Conservation (phyloP, 2,113 vertebrate genomes). For the Cisticola juncidis region DNA sequence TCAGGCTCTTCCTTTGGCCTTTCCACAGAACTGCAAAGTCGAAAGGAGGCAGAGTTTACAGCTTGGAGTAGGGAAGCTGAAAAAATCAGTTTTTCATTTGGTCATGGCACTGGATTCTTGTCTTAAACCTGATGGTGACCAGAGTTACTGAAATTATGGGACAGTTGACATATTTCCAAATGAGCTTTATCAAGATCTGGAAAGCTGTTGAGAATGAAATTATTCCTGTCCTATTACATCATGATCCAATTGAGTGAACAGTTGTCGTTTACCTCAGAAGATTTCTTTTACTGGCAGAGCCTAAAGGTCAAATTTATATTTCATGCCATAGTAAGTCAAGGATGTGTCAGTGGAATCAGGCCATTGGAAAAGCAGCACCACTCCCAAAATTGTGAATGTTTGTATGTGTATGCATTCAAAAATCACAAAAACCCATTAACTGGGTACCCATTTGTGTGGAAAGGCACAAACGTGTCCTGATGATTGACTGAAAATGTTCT, state of each 20-base stretch:
- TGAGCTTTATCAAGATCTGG: not conserved
- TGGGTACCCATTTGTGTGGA: not conserved
- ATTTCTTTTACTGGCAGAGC: not conserved
- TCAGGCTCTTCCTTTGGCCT: not conserved
- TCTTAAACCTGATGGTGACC: not conserved
- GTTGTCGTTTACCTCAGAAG: slow-evolving; percentile 18
- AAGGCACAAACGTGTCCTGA: not conserved
- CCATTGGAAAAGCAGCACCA: not conserved
- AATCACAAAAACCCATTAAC: not conserved
- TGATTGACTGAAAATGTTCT: not conserved
- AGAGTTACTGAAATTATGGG: not conserved
- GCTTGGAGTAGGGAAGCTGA: not conserved
- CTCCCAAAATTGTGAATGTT: not conserved
- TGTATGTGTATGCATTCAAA: not conserved
- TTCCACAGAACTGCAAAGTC: not conserved
- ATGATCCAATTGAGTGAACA: not conserved
- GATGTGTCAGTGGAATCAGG: not conserved
- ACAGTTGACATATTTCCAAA: not conserved
- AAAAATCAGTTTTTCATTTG: not conserved
- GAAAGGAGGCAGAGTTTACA: not conserved
- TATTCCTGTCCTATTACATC: not conserved
- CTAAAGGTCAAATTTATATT: slow-evolving; percentile 21
- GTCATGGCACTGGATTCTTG: not conserved
- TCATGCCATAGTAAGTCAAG: not conserved
- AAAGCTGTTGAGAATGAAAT: not conserved